Conservation (phyloP, 2,113 vertebrate genomes). For the Tetrax tetrax region DNA sequence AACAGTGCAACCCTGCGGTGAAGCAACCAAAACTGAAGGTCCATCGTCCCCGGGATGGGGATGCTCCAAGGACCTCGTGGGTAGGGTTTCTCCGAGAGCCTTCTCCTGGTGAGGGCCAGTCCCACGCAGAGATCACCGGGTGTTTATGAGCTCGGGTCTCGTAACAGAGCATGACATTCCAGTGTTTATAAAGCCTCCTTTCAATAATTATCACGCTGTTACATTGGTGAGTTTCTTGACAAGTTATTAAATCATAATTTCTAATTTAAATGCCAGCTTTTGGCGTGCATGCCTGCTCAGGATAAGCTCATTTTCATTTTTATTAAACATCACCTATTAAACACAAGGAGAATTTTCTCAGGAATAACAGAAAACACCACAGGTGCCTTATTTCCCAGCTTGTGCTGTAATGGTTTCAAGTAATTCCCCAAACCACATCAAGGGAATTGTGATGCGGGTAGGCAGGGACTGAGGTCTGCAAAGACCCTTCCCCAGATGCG, state of each 20-base stretch:
- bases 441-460: background rate
- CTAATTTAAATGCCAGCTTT: slow-evolving; percentile 73
- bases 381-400: slow-evolving; percentile 39
- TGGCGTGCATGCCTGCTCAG: slow-evolving; percentile 59
- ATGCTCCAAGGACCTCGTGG: background rate
- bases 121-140: background rate
- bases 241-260: slow-evolving; percentile 75
- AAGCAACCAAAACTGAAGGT: background rate
- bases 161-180: background rate
- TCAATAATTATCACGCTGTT: slow-evolving; percentile 58
- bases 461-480: background rate
- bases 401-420: background rate
- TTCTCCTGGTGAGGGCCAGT: background rate
- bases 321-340: slow-evolving; percentile 70
- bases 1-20: accelerated
- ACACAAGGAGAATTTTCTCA: slow-evolving; percentile 54
- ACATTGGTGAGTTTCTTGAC: slow-evolving; percentile 58
- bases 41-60: accelerated
- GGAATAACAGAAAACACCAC: slow-evolving; percentile 50
- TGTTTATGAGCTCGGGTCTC: background rate
- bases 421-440: background rate
- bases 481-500: background rate
- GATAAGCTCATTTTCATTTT: slow-evolving; percentile 73
- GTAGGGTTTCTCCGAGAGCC: background rate
- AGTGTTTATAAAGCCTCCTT: slow-evolving; percentile 26